Evolutionary conservation across 1,140 invertebrate species (phyloP).

Genomic region (Caenorhabditis inopinata): DNA sequence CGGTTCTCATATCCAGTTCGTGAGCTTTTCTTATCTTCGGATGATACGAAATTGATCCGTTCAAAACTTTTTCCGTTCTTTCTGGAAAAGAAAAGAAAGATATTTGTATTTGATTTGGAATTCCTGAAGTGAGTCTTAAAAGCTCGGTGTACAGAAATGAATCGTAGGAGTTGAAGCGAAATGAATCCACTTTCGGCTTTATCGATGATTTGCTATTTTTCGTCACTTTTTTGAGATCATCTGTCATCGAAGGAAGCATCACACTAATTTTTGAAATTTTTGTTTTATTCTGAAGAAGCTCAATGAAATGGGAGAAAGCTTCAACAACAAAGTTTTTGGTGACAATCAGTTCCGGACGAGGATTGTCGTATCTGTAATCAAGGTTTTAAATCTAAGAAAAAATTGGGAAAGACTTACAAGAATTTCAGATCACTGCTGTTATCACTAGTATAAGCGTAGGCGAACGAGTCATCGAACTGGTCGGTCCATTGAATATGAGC

Average conservation of each 20-base stretch:
- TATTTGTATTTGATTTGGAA: neutral
- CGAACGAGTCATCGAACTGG: neutral
- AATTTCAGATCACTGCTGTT: neutral
- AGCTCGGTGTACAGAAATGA: neutral
- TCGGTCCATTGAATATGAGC: slow-evolving; percentile 14
- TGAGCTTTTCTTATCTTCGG: neutral
- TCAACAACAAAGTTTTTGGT: neutral
- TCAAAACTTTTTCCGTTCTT: neutral
- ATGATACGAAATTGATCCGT: neutral
- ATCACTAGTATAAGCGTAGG: neutral
- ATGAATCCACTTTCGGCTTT: neutral
- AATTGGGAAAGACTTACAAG: neutral
- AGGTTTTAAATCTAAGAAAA: too few relatives aligned
- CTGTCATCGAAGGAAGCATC: neutral
- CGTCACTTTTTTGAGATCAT: neutral
- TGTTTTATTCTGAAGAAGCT: neutral
- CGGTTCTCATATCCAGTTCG: slow-evolving; percentile 1
- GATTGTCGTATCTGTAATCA: neutral
- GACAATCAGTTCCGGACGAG: neutral
- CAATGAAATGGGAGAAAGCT: neutral
- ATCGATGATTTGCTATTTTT: neutral
- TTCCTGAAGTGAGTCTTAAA: neutral
- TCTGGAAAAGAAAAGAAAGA: neutral
- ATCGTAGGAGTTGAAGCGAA: slow-evolving; percentile 28
- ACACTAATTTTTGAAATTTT: neutral